Evolutionary conservation across 2,888 invertebrate species (phyloP).

Genomic region (Latrodectus elegans): DNA sequence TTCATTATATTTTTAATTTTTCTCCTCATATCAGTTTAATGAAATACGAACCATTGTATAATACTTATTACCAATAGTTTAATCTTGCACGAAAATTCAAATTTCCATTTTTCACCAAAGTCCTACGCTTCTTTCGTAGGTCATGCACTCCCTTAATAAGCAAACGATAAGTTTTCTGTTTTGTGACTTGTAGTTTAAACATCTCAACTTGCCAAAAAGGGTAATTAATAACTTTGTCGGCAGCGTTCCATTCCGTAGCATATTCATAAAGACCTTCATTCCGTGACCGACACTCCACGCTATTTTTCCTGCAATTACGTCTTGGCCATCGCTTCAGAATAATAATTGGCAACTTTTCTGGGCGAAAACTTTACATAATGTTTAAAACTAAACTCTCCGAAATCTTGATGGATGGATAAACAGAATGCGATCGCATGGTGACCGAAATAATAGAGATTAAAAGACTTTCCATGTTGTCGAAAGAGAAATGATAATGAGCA

Average conservation of each 20-base stretch:
- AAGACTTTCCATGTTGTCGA: too few relatives aligned
- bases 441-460: too few relatives aligned
- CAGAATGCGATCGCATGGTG: not conserved
- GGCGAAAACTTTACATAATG: not conserved
- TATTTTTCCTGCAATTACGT: not conserved
- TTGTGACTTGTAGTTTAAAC: not conserved
- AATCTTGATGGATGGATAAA: not conserved
- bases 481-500: too few relatives aligned
- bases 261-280: not conserved
- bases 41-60: too few relatives aligned
- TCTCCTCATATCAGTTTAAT: too few relatives aligned
- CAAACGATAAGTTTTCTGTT: not conserved
- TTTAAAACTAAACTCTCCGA: not conserved
- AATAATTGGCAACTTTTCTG: not conserved
- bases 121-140: too few relatives aligned
- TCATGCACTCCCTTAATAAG: too few relatives aligned
- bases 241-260: not conserved
- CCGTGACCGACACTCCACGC: not conserved
- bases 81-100: too few relatives aligned
- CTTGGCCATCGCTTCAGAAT: not conserved
- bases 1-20: too few relatives aligned
- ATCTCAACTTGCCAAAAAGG: not conserved
- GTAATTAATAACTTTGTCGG: not conserved
- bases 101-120: too few relatives aligned
- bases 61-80: too few relatives aligned